phyloP scores from a whole-genome alignment of 2,113 vertebrate genomes.

The Nycticryphes semicollaris region DNA sequence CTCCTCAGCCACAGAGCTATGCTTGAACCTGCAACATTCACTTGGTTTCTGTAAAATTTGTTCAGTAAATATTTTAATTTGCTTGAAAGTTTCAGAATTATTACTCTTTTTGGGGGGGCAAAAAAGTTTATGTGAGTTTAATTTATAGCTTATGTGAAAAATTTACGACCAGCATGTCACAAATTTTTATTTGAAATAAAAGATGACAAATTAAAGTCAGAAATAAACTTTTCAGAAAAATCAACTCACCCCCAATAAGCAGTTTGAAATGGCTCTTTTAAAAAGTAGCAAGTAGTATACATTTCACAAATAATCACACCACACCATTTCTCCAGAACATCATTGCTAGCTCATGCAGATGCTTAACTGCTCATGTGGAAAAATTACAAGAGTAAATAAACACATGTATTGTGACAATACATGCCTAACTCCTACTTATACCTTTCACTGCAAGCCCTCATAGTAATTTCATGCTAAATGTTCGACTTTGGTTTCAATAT shows the following conservation, averaged over 20 bases:
- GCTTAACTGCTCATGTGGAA: neutral
- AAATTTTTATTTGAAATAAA: neutral
- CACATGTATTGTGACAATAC: neutral
- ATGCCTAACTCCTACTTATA: neutral
- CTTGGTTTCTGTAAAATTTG: neutral
- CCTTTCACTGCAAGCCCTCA: neutral
- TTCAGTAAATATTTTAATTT: neutral
- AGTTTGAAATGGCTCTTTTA: neutral
- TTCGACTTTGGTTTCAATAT: neutral
- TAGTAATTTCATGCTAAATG: neutral
- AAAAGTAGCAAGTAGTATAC: neutral
- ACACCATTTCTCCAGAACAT: neutral
- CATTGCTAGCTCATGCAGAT: neutral
- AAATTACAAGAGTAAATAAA: neutral
- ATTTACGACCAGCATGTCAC: neutral
- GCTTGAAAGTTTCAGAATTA: neutral
- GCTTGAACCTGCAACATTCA: neutral
- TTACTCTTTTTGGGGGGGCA: neutral
- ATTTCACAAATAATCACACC: neutral
- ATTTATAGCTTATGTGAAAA: neutral
- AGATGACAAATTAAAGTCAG: neutral
- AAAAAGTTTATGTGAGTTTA: too few relatives aligned
- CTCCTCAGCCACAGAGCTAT: neutral
- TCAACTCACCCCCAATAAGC: neutral
- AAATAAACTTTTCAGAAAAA: neutral